Evolutionary conservation across 2,113 vertebrate genomes (phyloP), one percentile per base, ranked within the genome.

Genomic region (Hystrix brachyura): DNA sequence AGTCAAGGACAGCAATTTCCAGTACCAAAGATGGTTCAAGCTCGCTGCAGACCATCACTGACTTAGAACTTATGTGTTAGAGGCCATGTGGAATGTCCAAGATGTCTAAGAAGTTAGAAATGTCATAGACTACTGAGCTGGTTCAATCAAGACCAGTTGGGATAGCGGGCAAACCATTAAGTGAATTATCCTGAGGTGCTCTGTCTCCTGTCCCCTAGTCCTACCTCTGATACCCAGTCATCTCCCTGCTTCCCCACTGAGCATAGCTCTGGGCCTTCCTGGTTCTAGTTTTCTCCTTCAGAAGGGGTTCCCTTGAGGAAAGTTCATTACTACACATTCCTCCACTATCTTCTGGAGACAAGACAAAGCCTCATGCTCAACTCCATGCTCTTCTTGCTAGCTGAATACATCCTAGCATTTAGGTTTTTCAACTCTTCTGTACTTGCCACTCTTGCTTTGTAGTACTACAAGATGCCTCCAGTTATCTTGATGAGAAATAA

Each of bases 401-500:
- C 15, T 69, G 64, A 86, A 32, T 87, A 64, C 5, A 46, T 81
- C 9, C 72, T 82, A 86, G 32, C 62, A 90, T 69, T 92, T 86
- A 29, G 29, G 9, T 94, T 91, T 10, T 82, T 53, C 9, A 60
- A 67, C 48, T 48, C 19, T 43, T 78, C 65, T 94, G 38, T 21
- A 17, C 59, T 83, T 90, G 32, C 38, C 38, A 48, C 1, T 2
- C 11, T 87, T 74, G 51, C 38, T 92, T 94, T 64, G 23, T 65
- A 51, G 18, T 71, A 5, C 23, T 48, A 13, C 7, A 60, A 23
- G 18, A 65, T 81, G 15, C 29, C 74, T 90, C 25, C 32, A 65
- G 3, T 87, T 79, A 72, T 65, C 67, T 87, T 72, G 74, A 92
- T 43, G 79, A 88, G 64, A 86, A 92, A 69, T 43, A 81, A 74